A percentile compares a stretch with the other conserved stretches of the same genome.
These are phyloP conservation scores for Cephalopholis sonnerati DNA, from an alignment of 2,113 vertebrate genomes.

Conservation along the genomic window DNA sequence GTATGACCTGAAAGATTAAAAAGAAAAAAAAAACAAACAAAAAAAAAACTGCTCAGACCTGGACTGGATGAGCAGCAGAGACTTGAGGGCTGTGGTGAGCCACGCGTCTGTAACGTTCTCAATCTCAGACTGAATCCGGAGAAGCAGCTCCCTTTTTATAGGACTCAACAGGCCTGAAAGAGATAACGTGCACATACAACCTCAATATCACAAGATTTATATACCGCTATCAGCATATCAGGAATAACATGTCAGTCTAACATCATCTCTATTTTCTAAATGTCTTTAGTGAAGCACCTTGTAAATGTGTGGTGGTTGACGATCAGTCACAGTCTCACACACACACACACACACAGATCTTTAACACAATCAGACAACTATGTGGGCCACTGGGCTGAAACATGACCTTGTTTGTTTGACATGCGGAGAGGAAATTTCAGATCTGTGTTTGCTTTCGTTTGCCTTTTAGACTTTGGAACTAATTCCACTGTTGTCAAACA, in stretches of 20 bases:
- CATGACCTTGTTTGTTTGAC: not conserved
- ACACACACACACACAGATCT: not conserved
- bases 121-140: slow-evolving; percentile 92
- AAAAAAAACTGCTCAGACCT: slow-evolving; percentile 83
- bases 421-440: too few species aligned
- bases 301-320: not conserved
- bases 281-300: not conserved
- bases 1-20: not conserved
- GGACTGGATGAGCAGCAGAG: slow-evolving; percentile 96
- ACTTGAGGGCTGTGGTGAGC: slow-evolving; percentile 96
- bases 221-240: not conserved
- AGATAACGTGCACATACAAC: not conserved
- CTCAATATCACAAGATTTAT: not conserved
- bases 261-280: not conserved
- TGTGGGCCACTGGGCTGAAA: not conserved
- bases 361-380: not conserved
- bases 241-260: not conserved
- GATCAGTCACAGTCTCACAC: not conserved
- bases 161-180: slow-evolving; percentile 92
- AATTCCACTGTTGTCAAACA: not conserved
- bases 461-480: not conserved
- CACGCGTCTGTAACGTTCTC: slow-evolving; percentile 96
- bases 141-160: slow-evolving; percentile 92
- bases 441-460: not conserved
- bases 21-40: too few species aligned